Base-by-base conservation (phyloP, 2,113 vertebrate species). In the Smithornis capensis region DNA sequence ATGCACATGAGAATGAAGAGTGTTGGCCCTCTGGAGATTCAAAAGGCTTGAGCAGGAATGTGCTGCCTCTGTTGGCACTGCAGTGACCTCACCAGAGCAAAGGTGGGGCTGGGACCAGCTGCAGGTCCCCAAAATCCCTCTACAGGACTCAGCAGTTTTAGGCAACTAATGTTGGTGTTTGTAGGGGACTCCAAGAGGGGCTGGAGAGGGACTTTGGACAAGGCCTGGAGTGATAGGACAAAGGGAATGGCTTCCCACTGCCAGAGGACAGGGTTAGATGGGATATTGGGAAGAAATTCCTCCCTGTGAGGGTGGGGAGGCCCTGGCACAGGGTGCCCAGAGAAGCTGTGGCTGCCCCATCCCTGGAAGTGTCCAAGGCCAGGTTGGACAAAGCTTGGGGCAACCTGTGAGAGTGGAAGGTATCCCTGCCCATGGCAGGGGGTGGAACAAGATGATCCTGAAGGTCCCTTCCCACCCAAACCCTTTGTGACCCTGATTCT, bases 371-470 rank as follows among this genome's bases (percentile, higher is more conserved):
- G 84, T 2, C 74, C 74, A 45, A 70, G 84, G 47, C 28, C 56
- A 70, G 64, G 40, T 3, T 87, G 84, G 64, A 47, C 3, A 4
- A 33, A 44, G 44, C 16, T 49, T 1, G 42, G 62, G 68, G 18
- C 47, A 23, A 1, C 47, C 64, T 69, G 55, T 64, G 84, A 10
- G 2, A 2, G 47, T 40, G 74, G 64, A 0, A 79, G 56, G 28
- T 38, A 64, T 62, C 64, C 64, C 74, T 79, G 65, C 35, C 21
- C 33, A 11, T 45, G 84, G 28, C 3, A 7, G 28, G 14, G 60
- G 38, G 18, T n/a, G 56, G 56, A 0, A 62, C 1, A 1, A 11
- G 44, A 1, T 23, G 73, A 3, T 1, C 33, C 44, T 8, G 38
- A 3, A 53, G 27, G 28, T 45, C 33, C 14, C 22, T n/a, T 28